Conservation (phyloP, 2,888 invertebrate genomes). For the Sinotaia quadrata region DNA sequence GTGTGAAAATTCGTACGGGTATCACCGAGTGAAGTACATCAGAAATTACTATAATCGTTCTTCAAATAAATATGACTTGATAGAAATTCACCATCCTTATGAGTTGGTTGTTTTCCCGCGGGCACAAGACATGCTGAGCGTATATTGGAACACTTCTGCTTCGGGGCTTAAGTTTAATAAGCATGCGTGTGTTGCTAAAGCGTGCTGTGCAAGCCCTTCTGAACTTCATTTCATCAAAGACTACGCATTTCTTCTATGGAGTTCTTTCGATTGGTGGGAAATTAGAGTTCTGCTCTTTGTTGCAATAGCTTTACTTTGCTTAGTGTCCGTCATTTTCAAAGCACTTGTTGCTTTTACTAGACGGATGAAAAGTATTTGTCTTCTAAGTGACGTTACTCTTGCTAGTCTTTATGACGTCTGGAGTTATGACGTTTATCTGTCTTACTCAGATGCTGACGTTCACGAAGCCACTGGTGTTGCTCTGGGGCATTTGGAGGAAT, state of each 20-base stretch:
- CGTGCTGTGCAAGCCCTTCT: no score
- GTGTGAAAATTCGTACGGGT: constrained; percentile 16
- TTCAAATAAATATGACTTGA: neutral
- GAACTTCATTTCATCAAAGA: no score
- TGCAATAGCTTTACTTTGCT: no score
- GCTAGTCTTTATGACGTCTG: no score
- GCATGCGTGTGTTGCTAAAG: no score
- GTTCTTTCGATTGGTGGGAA: no score
- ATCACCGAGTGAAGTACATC: constrained; percentile 6
- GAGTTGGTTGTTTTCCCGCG: constrained; percentile 9
- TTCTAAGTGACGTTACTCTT: no score
- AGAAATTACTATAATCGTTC: constrained; percentile 10
- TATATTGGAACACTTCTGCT: neutral
- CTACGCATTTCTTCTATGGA: no score
- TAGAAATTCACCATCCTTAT: constrained; percentile 17
- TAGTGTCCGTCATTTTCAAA: no score
- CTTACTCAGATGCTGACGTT: constrained; percentile 10
- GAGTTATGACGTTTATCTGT: constrained; percentile 12
- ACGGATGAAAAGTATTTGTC: no score
- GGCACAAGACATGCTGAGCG: neutral
- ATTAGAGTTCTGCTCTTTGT: no score
- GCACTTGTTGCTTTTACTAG: no score
- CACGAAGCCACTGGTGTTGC: neutral
- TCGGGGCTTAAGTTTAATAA: neutral
- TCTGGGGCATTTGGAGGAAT: neutral